Conservation (phyloP, 2,888 invertebrate genomes). For the Notocelia uddmanniana region DNA sequence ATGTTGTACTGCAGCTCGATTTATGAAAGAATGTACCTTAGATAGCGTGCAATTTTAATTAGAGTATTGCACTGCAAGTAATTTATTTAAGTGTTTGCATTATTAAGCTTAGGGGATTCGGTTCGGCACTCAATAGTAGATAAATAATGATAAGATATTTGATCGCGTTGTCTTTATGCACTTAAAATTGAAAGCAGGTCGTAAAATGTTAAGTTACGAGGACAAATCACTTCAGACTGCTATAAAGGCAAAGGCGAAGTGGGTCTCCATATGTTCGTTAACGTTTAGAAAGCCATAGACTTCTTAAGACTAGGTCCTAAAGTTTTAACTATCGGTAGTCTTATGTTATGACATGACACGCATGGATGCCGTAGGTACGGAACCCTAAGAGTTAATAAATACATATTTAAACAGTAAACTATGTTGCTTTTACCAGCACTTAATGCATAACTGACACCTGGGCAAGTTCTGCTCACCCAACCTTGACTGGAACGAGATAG, state of each 20-base stretch:
- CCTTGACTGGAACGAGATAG: constrained; percentile 34
- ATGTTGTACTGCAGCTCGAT: constrained; percentile 49
- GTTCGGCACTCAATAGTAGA: constrained; percentile 16
- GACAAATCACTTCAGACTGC: constrained; percentile 8
- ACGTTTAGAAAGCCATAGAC: neutral
- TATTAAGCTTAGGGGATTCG: constrained; percentile 3
- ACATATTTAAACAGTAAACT: neutral
- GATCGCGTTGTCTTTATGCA: constrained; percentile 32
- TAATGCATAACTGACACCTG: constrained; percentile 27
- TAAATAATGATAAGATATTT: constrained; percentile 30
- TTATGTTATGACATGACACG: too few relatives aligned
- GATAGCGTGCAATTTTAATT: constrained; percentile 26
- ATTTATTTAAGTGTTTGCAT: constrained; percentile 8
- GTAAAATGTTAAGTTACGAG: constrained; percentile 24
- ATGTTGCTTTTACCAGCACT: constrained; percentile 1
- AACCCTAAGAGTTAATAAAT: neutral
- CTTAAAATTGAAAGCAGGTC: constrained; percentile 22
- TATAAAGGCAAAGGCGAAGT: neutral
- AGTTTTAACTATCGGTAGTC: too few relatives aligned
- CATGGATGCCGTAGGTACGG: neutral
- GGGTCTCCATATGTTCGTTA: neutral
- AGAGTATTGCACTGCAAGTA: constrained; percentile 7
- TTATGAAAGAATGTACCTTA: constrained; percentile 4
- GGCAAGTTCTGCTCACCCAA: constrained; percentile 20
- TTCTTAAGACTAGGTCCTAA: neutral